Conservation (phyloP, 2,797 vertebrate genomes). For the Garrulus glandarius region DNA sequence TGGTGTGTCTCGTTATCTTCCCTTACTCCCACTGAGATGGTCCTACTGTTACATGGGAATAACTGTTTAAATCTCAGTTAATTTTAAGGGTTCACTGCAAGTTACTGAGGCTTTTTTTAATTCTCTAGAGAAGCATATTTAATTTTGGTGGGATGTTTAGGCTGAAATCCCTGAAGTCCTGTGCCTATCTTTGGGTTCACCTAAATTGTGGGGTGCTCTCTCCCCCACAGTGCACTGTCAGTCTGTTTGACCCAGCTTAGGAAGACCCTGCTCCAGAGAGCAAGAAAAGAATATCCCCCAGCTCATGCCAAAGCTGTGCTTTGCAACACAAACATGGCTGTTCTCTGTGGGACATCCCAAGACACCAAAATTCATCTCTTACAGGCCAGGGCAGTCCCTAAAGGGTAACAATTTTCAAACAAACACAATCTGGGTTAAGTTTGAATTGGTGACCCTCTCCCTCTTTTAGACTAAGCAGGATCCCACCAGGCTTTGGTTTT, state of each 20-base stretch:
- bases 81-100: not conserved
- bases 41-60: not conserved
- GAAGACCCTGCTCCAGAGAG: not conserved
- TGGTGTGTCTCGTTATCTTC: not conserved
- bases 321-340: fast-evolving
- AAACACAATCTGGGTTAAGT: not conserved
- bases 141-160: not conserved
- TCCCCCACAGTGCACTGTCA: fast-evolving
- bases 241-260: not conserved
- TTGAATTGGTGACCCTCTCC: not conserved
- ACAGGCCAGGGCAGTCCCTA: not conserved
- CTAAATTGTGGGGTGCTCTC: not conserved
- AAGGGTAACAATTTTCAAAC: not conserved
- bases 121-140: not conserved
- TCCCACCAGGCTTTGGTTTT: not conserved
- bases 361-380: not conserved
- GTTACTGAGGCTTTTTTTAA: not conserved
- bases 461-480: not conserved
- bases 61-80: not conserved
- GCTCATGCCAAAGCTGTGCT: fast-evolving
- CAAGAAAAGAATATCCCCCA: not conserved
- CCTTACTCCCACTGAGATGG: not conserved
- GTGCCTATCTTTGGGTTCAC: not conserved
- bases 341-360: not conserved
- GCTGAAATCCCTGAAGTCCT: not conserved